Evolutionary conservation across 2,888 invertebrate genomes (phyloP).

Genomic region (Lapara coniferarum): DNA sequence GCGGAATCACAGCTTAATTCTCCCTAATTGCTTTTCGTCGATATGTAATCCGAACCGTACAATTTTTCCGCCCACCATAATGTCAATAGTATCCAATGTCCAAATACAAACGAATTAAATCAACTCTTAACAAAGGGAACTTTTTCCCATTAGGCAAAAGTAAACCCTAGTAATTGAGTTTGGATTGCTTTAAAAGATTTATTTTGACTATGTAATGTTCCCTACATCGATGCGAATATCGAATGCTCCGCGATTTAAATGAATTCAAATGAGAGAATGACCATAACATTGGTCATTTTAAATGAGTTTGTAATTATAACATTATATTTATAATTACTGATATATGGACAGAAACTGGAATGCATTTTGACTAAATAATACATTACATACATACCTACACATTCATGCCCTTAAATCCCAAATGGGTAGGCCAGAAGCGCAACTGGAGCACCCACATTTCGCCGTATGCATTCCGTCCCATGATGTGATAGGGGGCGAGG

Average conservation of each 20-base stretch:
- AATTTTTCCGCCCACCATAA: slow-evolving; percentile 42
- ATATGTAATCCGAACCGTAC: slow-evolving; percentile 24
- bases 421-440: too few species aligned
- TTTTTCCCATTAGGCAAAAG: slow-evolving; percentile 74
- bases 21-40: slow-evolving; percentile 22
- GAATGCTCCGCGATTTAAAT: slow-evolving; percentile 62
- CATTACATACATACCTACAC: too few species aligned
- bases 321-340: not conserved
- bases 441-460: too few species aligned
- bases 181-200: slow-evolving; percentile 78
- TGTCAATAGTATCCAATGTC: slow-evolving; percentile 59
- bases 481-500: too few species aligned
- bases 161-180: slow-evolving; percentile 79
- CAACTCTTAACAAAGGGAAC: slow-evolving; percentile 65
- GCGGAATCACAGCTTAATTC: too few species aligned
- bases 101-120: slow-evolving; percentile 70
- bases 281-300: not conserved
- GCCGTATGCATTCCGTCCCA: too few species aligned
- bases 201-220: slow-evolving; percentile 61
- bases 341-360: not conserved
- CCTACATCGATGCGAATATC: slow-evolving; percentile 57
- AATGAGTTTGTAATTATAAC: slow-evolving; percentile 8
- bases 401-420: too few species aligned
- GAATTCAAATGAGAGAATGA: slow-evolving; percentile 54
- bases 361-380: not conserved